Percentiles rank a stretch among this genome's conserved stretches.
phyloP scores from a whole-genome alignment of 2,888 invertebrate genomes.

The Drosophila mayaguana region DNA sequence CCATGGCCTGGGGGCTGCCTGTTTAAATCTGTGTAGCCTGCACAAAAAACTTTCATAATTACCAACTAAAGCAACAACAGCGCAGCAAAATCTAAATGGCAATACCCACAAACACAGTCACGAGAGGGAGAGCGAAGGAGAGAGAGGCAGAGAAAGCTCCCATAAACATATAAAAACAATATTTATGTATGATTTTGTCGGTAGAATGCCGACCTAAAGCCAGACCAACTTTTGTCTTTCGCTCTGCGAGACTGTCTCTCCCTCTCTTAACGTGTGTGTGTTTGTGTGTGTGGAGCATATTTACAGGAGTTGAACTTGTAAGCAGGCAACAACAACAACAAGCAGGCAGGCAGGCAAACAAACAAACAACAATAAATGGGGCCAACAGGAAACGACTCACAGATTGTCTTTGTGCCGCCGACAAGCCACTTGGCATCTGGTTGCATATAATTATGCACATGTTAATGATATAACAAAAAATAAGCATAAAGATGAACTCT shows the following conservation, averaged over 20 bases:
- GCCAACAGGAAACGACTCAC: constrained; percentile 55
- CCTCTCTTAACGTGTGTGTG: constrained; percentile 2
- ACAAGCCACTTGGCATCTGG: constrained; percentile 62
- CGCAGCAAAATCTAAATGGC: constrained; percentile 48
- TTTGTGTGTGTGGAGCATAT: constrained; percentile 56
- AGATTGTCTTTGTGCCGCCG: constrained; percentile 65
- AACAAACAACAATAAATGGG: constrained; percentile 47
- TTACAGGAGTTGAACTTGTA: constrained; percentile 68
- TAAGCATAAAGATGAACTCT: constrained; percentile 5
- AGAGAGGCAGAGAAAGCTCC: neutral
- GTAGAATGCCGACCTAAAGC: constrained; percentile 40
- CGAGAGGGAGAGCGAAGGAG: neutral
- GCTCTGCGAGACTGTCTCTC: constrained; percentile 20
- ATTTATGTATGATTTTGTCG: constrained; percentile 69
- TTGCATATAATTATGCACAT: constrained; percentile 65
- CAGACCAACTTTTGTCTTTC: constrained; percentile 63
- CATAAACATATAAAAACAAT: constrained; percentile 56
- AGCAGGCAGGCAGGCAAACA: constrained; percentile 11
- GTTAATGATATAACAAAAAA: constrained; percentile 55
- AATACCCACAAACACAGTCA: constrained; percentile 32
- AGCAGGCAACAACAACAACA: constrained; percentile 30
- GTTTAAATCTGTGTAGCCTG: constrained; percentile 43
- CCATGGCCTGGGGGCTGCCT: constrained; percentile 25
- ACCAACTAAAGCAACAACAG: constrained; percentile 53
- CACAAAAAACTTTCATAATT: constrained; percentile 62